A percentile compares a stretch with the other conserved stretches of the same genome.
phyloP scores from a whole-genome alignment of 2,113 vertebrate species.

The Merops nubicus region DNA sequence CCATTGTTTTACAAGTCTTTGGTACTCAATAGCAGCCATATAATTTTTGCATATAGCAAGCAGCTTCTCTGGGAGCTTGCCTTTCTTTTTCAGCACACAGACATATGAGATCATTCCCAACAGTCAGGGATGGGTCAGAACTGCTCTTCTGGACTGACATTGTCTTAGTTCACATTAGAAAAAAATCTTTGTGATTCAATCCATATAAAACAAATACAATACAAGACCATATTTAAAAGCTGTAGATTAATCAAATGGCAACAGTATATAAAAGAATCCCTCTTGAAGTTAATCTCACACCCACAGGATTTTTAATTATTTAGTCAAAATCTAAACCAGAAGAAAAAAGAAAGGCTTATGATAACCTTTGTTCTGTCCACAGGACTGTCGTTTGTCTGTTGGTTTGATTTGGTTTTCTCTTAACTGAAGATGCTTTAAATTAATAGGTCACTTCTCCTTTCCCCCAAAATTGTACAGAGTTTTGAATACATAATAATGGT shows the following conservation, averaged over 20 bases:
- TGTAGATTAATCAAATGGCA: not conserved
- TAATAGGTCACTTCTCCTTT: rapidly evolving
- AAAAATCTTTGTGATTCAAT: not conserved
- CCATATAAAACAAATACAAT: not conserved
- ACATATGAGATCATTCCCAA: not conserved
- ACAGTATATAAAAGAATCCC: not conserved
- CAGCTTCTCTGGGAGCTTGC: not conserved
- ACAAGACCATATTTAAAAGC: not conserved
- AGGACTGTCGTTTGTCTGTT: not conserved
- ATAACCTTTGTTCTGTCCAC: not conserved
- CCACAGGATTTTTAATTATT: not conserved
- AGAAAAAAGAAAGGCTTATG: not conserved
- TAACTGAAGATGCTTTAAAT: not conserved
- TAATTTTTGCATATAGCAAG: not conserved
- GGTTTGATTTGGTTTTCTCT: not conserved
- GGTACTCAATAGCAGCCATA: not conserved
- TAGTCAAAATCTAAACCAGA: not conserved
- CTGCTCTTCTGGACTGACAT: not conserved
- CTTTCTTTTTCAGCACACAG: not conserved
- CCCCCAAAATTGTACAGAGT: not conserved
- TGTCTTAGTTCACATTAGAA: not conserved
- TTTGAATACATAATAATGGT: not conserved
- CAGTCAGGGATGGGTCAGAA: not conserved
- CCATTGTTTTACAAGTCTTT: not conserved
- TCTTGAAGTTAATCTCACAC: not conserved